Evolutionary conservation across 2,888 invertebrate genomes (phyloP).

Genomic region (Coleophora deauratella): DNA sequence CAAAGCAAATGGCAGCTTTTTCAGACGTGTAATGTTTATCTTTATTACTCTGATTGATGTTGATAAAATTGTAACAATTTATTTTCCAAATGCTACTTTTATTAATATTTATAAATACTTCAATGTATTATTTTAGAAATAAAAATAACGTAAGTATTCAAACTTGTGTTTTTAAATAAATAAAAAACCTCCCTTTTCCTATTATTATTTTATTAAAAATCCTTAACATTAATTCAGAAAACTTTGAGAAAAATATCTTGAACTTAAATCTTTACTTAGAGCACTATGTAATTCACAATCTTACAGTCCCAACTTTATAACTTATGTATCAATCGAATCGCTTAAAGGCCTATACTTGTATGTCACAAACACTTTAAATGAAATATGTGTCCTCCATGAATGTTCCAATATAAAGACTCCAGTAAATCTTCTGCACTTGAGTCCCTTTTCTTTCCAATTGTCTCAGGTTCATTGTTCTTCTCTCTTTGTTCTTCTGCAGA

Average conservation of each 20-base stretch:
- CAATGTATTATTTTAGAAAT: constrained; percentile 36
- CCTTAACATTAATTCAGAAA: constrained; percentile 25
- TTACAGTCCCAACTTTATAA: constrained; percentile 12
- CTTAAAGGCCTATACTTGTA: constrained; percentile 15
- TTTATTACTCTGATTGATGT: constrained; percentile 1
- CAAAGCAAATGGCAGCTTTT: constrained; percentile 14
- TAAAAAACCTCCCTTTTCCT: constrained; percentile 55
- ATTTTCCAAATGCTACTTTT: constrained; percentile 1
- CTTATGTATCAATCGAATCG: no score
- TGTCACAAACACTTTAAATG: constrained; percentile 64
- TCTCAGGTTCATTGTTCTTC: constrained; percentile 63
- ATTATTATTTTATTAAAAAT: constrained; percentile 50
- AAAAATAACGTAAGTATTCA: constrained; percentile 32
- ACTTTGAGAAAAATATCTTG: constrained; percentile 18
- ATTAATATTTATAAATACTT: neutral
- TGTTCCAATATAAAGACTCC: constrained; percentile 76
- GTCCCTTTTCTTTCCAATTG: constrained; percentile 63
- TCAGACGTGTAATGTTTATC: neutral
- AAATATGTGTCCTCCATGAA: constrained; percentile 77
- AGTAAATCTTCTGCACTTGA: constrained; percentile 59
- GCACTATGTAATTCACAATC: constrained; percentile 34
- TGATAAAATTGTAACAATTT: constrained; percentile 1
- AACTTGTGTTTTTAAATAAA: constrained; percentile 34
- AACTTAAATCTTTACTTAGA: constrained; percentile 9
- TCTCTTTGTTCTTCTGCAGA: constrained; percentile 72